A percentile compares a stretch with the other conserved stretches of the same genome.
Evolutionary conservation across 2,797 vertebrate species (phyloP).

Genomic region (Xenopus petersii): DNA sequence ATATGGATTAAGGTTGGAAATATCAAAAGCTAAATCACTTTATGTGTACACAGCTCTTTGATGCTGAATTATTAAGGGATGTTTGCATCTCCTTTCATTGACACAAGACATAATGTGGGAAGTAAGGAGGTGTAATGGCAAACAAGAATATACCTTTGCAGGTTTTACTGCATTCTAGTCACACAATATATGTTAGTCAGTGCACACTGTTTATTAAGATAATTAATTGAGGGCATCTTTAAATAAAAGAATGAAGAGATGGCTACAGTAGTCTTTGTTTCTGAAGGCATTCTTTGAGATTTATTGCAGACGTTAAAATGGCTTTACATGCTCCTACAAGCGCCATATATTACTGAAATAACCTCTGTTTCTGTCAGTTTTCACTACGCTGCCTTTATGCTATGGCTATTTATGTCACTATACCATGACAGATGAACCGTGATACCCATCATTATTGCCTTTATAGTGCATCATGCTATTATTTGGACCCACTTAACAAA

Average conservation of each 20-base stretch:
- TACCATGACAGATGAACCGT: conserved; percentile 50
- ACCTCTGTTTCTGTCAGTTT: conserved; percentile 48
- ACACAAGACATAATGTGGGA: too few species aligned
- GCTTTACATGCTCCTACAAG: conserved; percentile 38
- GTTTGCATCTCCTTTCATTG: too few species aligned
- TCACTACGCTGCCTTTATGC: conserved; percentile 43
- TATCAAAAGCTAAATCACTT: too few species aligned
- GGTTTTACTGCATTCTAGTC: background rate
- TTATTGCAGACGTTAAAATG: conserved; percentile 28
- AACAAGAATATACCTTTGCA: too few species aligned
- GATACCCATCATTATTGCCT: conserved; percentile 50
- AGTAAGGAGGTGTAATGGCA: too few species aligned
- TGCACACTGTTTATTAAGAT: conserved; percentile 14
- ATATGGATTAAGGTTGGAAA: too few species aligned
- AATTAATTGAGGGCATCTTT: conserved; percentile 9
- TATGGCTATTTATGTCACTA: conserved; percentile 51
- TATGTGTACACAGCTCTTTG: too few species aligned
- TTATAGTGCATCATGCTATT: conserved; percentile 53
- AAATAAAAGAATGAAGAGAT: conserved; percentile 4
- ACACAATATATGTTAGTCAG: background rate
- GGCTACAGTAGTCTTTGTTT: conserved; percentile 19
- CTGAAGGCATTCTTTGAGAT: conserved; percentile 18
- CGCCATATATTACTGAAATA: conserved; percentile 35
- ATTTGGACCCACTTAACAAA: conserved; percentile 50
- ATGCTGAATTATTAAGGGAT: too few species aligned